These are phyloP conservation scores for Zaprionus obscuricornis DNA, from an alignment of 2,888 invertebrate species.

Conservation along the genomic window DNA sequence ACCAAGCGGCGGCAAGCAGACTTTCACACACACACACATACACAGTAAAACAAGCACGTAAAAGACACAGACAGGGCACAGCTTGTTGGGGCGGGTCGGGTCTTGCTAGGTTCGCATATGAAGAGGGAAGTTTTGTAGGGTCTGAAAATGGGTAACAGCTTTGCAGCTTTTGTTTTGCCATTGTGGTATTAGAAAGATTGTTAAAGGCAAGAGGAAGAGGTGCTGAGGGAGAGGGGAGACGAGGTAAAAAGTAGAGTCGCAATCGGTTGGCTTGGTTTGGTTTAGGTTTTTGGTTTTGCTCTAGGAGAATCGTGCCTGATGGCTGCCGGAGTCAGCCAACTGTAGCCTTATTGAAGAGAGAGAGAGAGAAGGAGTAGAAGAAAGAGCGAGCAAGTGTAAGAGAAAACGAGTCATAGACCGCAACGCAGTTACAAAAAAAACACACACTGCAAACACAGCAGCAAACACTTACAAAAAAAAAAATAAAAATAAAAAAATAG, in stretches of 20 bases:
- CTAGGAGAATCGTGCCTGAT: constrained; percentile 5
- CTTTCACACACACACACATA: constrained; percentile 21
- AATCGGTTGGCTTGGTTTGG: constrained; percentile 17
- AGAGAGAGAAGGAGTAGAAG: too few species aligned
- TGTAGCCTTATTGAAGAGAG: constrained; percentile 38
- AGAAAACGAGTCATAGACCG: too few species aligned
- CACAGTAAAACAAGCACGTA: constrained; percentile 8
- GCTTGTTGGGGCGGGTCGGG: constrained; percentile 66
- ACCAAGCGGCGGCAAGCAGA: constrained; percentile 59
- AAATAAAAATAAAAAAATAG: constrained; percentile 1
- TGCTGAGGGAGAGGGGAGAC: too few species aligned
- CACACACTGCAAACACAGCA: constrained; percentile 27
- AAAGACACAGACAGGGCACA: constrained; percentile 55
- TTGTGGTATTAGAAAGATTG: too few species aligned
- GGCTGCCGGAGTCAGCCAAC: constrained; percentile 50
- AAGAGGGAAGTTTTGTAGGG: constrained; percentile 11
- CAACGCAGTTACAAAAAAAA: constrained; percentile 68
- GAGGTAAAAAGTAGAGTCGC: constrained; percentile 12
- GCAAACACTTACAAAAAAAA: constrained; percentile 46
- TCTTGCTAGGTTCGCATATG: too few species aligned
- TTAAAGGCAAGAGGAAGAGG: too few species aligned
- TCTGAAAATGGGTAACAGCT: constrained; percentile 65
- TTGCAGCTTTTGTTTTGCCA: constrained; percentile 76
- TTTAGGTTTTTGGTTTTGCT: too few species aligned
- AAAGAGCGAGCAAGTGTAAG: too few species aligned